Evolutionary conservation across 2,888 invertebrate species (phyloP).

Genomic region (Drosophila picticornis): DNA sequence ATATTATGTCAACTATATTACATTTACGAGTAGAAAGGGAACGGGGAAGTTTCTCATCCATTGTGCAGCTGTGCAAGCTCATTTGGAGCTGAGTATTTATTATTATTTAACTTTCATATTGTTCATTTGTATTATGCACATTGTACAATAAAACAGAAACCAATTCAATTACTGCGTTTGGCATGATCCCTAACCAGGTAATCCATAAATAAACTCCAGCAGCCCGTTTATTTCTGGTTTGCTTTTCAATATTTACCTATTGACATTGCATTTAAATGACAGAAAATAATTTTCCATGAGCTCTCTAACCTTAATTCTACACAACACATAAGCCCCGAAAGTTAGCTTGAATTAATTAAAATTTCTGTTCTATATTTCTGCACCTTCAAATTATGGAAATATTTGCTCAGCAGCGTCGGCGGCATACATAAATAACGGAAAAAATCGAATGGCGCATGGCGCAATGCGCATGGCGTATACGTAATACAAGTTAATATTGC

Average conservation of each 20-base stretch:
- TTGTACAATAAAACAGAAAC: conserved; percentile 12
- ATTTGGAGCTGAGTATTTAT: conserved; percentile 50
- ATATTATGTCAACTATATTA: conserved; percentile 9
- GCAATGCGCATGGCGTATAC: conserved; percentile 12
- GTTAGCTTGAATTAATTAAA: conserved; percentile 48
- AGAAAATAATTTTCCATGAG: conserved; percentile 41
- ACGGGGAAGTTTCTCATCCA: not conserved
- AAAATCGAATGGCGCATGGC: not conserved
- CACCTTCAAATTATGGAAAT: conserved; percentile 57
- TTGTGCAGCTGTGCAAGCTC: conserved; percentile 72
- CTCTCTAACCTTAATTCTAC: conserved; percentile 32
- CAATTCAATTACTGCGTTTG: conserved; percentile 62
- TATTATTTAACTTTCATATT: conserved; percentile 42
- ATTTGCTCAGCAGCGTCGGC: conserved; percentile 36
- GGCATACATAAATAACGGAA: conserved; percentile 26
- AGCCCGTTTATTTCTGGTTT: conserved; percentile 44
- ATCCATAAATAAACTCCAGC: conserved; percentile 51
- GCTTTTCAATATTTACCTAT: conserved; percentile 51
- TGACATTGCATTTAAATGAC: conserved; percentile 57
- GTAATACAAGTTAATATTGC: conserved; percentile 17
- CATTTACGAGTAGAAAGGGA: conserved; percentile 1
- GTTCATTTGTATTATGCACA: conserved; percentile 8
- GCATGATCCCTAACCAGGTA: conserved; percentile 46
- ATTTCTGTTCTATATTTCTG: conserved; percentile 17
- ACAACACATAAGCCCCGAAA: conserved; percentile 28